Base-by-base conservation (phyloP, 53 echinoderm and acorn worm species). In the Patiria pectinifera region DNA sequence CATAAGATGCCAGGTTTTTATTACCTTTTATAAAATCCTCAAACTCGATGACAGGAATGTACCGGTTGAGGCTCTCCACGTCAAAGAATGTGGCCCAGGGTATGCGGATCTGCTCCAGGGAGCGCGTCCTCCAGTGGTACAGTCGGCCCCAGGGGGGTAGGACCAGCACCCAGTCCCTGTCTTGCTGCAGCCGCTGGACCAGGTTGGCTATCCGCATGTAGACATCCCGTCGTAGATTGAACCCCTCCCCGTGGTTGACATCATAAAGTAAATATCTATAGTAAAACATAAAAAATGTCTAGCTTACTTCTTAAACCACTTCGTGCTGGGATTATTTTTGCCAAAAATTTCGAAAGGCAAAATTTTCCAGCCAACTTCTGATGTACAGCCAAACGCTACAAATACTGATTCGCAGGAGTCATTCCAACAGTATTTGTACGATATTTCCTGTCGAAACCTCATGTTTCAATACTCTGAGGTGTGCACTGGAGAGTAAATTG, bases 181-280 rank as follows among this genome's bases (percentile, higher is more conserved):
- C 87, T 59, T 97, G 92, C 10, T 84, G 82, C 5, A 99, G 95
- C 16, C 85, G 78, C 69, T 94, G 91, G 14, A 99, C 93, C 2
- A 99, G 93, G 91, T 97, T 99, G 2, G 99, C 94, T 23, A 99
- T 94, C 26, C 99, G 90, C 99, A 99, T 97, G 96, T 99, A 99
- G n/a, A 99, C 99, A 82, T 99, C 99, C 49, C 99, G 75, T 21
- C 99, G 88, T 3, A 99, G 95, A 91, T 99, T 99, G 71, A 99
- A 99, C 2, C 99, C 99, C 44, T 99, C 99, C 14, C 99, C 99
- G 59, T 95, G 96, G 76, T 99, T 99, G 23, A 99, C 92, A 89
- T 99, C 96, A 62, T 99, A 97, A 26, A 99, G 75, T 8, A 99
- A 85, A 91, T 83, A 99, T 79, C 99, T 99, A 76, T 21, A 53